Evolutionary conservation across 2,113 vertebrate species (phyloP), one percentile per base, ranked within the genome.

Genomic region (Clarias macrocephalus): DNA sequence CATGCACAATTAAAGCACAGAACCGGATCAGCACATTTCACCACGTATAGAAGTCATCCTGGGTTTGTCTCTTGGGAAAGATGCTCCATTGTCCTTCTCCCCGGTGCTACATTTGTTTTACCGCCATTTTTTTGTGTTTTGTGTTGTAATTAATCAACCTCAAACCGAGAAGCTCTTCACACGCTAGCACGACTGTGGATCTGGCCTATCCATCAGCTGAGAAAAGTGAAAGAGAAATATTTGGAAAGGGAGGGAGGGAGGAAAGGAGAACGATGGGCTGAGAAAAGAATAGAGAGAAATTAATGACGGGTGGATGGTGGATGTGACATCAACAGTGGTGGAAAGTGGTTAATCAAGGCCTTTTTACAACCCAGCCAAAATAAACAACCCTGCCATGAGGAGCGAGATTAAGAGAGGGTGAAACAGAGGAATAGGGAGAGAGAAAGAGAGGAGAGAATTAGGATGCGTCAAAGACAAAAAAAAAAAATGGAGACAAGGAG

Each of bases 121-220:
- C 48, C 57, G 18, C 28, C 48, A 63, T 70, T 33, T 66, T 54
- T 70, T 88, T 81, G 54, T 79, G 68, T 82, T 62, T 65, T 42
- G 9, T 65, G n/a, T 77, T 88, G 85, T 88, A 87, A 90, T 90
- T 88, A 87, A 90, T 90, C 89, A 88, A 76, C 57, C 76, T 73
- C 86, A 72, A 81, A 80, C 84, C 60, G 57, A 85, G 57, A 77
- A 70, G 30, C 80, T 83, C 60, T 77, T 66, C 86, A 65, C 59
- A 42, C 77, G 81, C 48, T 70, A 59, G 13, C 52, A 72, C 59
- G 28, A 70, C 30, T 3, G 25, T 56, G 57, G 59, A 66, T 84
- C 82, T 63, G 59, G 21, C 28, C 59, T 28, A 15, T 80, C 42
- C 12, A 54, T 86, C 85, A 80, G 48, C 42, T 11, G 60, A 82